Conservation (phyloP, 2,888 invertebrate species). For the Drosophila ustulata region DNA sequence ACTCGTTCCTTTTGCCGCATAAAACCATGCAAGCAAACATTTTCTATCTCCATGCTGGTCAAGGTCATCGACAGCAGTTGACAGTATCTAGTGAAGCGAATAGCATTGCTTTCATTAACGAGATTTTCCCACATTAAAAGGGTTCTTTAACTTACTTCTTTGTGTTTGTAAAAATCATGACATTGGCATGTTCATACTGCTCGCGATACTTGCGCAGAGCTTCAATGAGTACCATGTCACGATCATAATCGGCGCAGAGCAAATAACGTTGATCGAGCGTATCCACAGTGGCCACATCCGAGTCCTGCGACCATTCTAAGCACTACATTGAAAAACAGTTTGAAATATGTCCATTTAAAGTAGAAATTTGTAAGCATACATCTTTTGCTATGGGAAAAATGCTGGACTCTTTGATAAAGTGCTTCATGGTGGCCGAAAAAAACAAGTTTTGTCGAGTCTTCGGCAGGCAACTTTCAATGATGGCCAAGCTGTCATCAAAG, state of each 20-base stretch:
- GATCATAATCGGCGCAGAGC: constrained; percentile 94
- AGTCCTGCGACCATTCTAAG: constrained; percentile 89
- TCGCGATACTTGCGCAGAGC: constrained; percentile 91
- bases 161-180: constrained; percentile 97
- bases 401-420: constrained; percentile 90
- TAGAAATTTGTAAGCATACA: constrained; percentile 84
- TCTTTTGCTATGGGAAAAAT: constrained; percentile 87
- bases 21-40: constrained; percentile 96
- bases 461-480: constrained; percentile 92
- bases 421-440: constrained; percentile 98
- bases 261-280: constrained; percentile 96
- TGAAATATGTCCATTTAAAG: not conserved
- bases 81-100: constrained; percentile 89
- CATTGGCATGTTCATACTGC: constrained; percentile 90
- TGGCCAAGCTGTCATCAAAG: constrained; percentile 93
- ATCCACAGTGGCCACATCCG: constrained; percentile 92
- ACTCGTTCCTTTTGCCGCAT: constrained; percentile 95
- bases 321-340: constrained; percentile 60
- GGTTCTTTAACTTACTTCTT: constrained; percentile 90
- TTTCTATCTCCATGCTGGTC: constrained; percentile 94
- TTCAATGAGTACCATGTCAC: constrained; percentile 96
- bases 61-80: constrained; percentile 95
- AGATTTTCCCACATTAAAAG: not conserved
- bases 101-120: not conserved
- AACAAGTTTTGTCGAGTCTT: constrained; percentile 93